These are phyloP conservation scores for Megaceryle maxima DNA, from an alignment of 2,113 vertebrate species.

Conservation along the genomic window DNA sequence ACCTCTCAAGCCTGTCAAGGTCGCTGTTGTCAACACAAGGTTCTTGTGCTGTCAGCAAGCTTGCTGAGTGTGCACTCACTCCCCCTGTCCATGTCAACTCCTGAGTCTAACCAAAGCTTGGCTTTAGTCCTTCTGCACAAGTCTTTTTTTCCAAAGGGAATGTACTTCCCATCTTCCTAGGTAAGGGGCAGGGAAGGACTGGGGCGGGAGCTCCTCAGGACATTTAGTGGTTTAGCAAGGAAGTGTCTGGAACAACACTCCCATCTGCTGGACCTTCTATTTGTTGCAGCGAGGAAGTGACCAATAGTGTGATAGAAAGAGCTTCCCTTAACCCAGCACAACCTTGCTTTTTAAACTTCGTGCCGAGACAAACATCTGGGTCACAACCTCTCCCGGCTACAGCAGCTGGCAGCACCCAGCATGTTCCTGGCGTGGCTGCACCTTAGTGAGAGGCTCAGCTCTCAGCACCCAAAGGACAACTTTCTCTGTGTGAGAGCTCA, in stretches of 20 bases:
- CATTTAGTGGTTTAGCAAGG: not conserved
- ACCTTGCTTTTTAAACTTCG: not conserved
- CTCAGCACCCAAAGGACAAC: not conserved
- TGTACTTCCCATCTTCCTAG: not conserved
- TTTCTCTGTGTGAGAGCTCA: not conserved
- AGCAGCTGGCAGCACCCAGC: not conserved
- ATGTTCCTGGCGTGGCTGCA: no score
- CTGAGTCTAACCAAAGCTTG: not conserved
- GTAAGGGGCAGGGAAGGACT: not conserved
- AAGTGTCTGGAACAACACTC: not conserved
- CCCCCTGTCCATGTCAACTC: not conserved
- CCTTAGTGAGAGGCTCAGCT: not conserved
- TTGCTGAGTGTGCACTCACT: no score
- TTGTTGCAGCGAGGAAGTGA: not conserved
- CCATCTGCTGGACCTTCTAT: conserved; percentile 43
- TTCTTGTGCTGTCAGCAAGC: no score
- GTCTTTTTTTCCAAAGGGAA: not conserved
- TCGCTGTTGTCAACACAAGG: no score
- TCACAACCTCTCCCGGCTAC: not conserved
- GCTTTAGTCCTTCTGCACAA: not conserved
- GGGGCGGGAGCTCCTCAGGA: not conserved
- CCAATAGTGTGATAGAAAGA: not conserved
- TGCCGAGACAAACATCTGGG: not conserved
- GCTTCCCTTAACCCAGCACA: not conserved
- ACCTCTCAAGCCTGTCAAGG: no score